Percentiles rank a stretch among this genome's conserved stretches.
Conservation (phyloP, 2,797 vertebrate genomes). For the Poecilia velifera region DNA sequence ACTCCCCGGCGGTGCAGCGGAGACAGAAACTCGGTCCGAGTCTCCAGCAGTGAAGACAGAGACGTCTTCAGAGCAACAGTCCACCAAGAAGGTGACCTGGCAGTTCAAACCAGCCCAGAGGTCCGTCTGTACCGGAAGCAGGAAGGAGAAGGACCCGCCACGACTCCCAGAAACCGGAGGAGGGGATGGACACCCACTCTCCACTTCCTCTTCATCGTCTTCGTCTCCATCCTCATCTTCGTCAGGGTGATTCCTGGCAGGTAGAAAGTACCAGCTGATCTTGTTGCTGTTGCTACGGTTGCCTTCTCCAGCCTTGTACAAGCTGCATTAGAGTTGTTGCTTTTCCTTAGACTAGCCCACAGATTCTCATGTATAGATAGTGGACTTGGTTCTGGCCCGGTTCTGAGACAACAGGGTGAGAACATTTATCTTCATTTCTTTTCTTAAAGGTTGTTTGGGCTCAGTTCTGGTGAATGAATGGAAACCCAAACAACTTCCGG, state of each 20-base stretch:
- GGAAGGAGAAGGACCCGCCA: conserved; percentile 65
- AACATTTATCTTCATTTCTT: conserved; percentile 23
- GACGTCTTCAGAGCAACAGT: conserved; percentile 35
- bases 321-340: conserved; percentile 43
- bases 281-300: conserved; percentile 47
- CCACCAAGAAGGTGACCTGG: conserved; percentile 76
- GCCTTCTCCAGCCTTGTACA: conserved; percentile 54
- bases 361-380: conserved; percentile 20
- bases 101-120: conserved; percentile 78
- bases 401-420: conserved; percentile 26
- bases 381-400: conserved; percentile 26
- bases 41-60: neutral
- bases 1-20: conserved; percentile 26
- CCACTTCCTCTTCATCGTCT: conserved; percentile 68
- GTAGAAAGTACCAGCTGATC: conserved; percentile 27
- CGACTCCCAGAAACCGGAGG: conserved; percentile 45
- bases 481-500: neutral
- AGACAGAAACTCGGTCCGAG: conserved; percentile 30
- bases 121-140: conserved; percentile 78
- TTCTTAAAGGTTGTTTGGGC: conserved; percentile 30
- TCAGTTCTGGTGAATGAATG: conserved; percentile 46
- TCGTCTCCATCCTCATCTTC: conserved; percentile 72
- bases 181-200: conserved; percentile 35
- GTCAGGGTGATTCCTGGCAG: conserved; percentile 62
- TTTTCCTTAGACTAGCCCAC: conserved; percentile 37